Evolutionary conservation across 2,113 vertebrate genomes (phyloP).

Genomic region (Psilopogon haemacephalus): DNA sequence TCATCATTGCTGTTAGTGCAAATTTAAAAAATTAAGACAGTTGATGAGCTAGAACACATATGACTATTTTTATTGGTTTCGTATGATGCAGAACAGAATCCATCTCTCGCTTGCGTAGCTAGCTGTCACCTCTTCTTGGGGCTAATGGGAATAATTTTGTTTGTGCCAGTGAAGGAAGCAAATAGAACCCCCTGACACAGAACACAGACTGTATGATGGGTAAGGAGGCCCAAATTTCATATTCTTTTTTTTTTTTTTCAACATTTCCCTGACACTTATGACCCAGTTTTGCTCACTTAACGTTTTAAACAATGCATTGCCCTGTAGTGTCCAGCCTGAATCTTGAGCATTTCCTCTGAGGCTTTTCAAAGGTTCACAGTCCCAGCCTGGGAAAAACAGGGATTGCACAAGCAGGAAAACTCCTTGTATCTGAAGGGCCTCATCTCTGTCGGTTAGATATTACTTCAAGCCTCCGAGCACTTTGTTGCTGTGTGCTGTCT

Average conservation of each 20-base stretch:
- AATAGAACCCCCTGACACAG: constrained; percentile 54
- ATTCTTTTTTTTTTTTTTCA: background rate
- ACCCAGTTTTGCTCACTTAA: background rate
- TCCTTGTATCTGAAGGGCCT: background rate
- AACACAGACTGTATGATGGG: constrained; percentile 53
- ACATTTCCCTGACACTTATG: constrained; percentile 1
- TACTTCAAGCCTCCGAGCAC: background rate
- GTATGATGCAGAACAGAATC: constrained; percentile 65
- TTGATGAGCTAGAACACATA: constrained; percentile 33
- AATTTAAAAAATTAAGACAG: background rate
- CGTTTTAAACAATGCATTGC: constrained; percentile 7
- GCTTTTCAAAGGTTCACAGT: background rate
- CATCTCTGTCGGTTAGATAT: background rate
- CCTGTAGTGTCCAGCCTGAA: background rate
- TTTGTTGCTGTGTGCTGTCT: background rate
- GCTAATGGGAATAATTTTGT: constrained; percentile 62
- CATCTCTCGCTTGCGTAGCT: constrained; percentile 49
- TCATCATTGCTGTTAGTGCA: background rate
- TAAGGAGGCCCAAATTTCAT: constrained; percentile 59
- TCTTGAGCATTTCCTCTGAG: background rate
- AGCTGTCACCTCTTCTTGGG: constrained; percentile 61
- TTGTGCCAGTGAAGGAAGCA: constrained; percentile 66
- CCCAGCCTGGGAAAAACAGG: background rate
- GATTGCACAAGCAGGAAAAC: background rate
- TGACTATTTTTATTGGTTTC: constrained; percentile 60